Evolutionary conservation across 2,797 vertebrate genomes (phyloP).

Genomic region (Setipinna tenuifilis): DNA sequence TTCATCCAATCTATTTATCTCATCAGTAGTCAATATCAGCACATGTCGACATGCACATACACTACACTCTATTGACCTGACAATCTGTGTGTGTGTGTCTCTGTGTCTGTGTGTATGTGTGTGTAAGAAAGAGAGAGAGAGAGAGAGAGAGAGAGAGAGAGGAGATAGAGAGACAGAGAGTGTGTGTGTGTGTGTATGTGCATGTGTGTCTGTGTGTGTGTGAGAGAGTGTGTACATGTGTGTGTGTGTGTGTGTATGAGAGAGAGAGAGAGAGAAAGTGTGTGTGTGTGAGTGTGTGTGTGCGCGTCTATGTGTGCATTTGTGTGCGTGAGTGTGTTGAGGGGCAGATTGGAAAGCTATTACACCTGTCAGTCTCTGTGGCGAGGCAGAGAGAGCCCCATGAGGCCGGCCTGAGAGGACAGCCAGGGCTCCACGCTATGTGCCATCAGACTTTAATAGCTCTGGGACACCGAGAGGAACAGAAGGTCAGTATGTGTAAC

Average conservation of each 20-base stretch:
- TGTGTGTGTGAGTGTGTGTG: neutral
- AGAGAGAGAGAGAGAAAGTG: neutral
- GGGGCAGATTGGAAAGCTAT: conserved; percentile 56
- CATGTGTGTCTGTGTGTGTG: neutral
- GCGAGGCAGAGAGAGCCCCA: conserved; percentile 40
- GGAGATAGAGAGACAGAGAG: too few relatives aligned
- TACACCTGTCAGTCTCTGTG: conserved; percentile 50
- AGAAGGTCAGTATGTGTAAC: conserved; percentile 18
- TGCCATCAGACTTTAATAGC: conserved; percentile 65
- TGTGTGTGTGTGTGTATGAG: neutral
- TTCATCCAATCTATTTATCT: too few relatives aligned
- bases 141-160: too few relatives aligned
- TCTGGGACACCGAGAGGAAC: conserved; percentile 54
- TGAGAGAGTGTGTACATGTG: neutral
- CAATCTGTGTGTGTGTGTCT: neutral
- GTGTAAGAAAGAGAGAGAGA: too few relatives aligned
- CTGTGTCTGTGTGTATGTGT: neutral
- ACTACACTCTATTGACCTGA: neutral
- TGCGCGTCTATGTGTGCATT: neutral
- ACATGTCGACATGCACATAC: neutral
- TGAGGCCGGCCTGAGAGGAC: conserved; percentile 54
- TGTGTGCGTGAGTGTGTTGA: conserved; percentile 19
- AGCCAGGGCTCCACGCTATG: conserved; percentile 53
- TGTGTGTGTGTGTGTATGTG: neutral
- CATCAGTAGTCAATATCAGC: too few relatives aligned